phyloP scores from a whole-genome alignment of 2,797 vertebrate genomes.

The Manis crassicaudata region DNA sequence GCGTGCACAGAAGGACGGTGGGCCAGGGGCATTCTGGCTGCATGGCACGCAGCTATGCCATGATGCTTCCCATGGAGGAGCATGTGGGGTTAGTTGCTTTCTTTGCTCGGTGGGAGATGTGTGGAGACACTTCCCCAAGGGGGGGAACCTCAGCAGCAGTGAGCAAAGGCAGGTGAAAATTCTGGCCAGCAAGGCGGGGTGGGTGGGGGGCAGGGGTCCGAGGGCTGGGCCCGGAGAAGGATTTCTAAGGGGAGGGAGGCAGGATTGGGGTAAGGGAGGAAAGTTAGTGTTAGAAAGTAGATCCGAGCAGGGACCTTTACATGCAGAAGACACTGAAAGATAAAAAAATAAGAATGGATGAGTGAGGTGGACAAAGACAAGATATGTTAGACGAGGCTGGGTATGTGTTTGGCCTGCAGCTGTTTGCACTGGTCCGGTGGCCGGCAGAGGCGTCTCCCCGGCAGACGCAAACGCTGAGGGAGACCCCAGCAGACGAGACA shows the following conservation, averaged over 20 bases:
- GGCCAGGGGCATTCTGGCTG: not conserved
- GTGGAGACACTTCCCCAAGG: conserved; percentile 62
- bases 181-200: conserved; percentile 27
- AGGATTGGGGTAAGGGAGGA: not conserved
- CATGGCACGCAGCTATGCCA: not conserved
- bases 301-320: conserved; percentile 77
- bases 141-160: conserved; percentile 21
- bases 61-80: not conserved
- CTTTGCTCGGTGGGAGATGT: conserved; percentile 64
- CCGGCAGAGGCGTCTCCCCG: conserved; percentile 78
- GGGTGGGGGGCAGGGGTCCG: conserved; percentile 55
- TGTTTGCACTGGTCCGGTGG: conserved; percentile 82
- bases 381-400: conserved; percentile 83
- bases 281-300: conserved; percentile 3
- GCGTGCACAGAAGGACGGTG: conserved; percentile 72
- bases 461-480: conserved; percentile 78
- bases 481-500: conserved; percentile 71
- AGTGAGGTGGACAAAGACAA: conserved; percentile 83
- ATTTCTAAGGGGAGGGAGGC: not conserved
- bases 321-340: conserved; percentile 84
- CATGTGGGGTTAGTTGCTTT: not conserved
- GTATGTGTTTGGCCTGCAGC: conserved; percentile 79
- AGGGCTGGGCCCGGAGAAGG: conserved; percentile 63
- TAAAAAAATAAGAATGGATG: conserved; percentile 69
- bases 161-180: conserved; percentile 67